Base-by-base conservation (phyloP, 2,113 vertebrate species). In the Pluvianellus socialis region DNA sequence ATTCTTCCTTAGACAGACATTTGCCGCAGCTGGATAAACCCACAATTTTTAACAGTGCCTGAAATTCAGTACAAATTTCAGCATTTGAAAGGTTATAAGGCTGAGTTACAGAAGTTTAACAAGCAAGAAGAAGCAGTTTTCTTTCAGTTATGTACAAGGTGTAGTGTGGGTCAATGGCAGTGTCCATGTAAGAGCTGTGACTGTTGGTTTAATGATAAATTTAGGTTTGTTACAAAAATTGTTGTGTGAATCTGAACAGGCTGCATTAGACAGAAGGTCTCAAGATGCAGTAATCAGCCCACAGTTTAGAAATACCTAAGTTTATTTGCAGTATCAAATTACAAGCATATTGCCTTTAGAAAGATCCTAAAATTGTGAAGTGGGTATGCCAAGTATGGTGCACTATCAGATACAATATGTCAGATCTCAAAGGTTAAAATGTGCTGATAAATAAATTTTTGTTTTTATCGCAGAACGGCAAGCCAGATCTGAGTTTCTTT, bases 401-500 rank as follows among this genome's bases (percentile, higher is more conserved):
- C 23, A 4, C 22, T 80, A 38, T 40, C 58, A 50, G 27, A 32
- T 58, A 10, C 3, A 50, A 23, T 66, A 63, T 50, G 23, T 65
- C 55, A 67, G 10, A 30, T 80, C 10, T 77, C 53, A 86, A 74
- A 83, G 23, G 26, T 1, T 67, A 28, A 87, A 63, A 68, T 56
- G 18, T 79, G 23, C 52, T 83, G 27, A 92, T 35, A 94, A 86
- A 53, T 59, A 44, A 1, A 5, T 77, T 75, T 95, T 93, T 70
- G 49, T 33, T 98, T 95, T 85, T 91, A 56, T 92, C 26, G 21
- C 97, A 99, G 99, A 97, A 94, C 1, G 96, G 97, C 58, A 88
- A 33, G 40, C 97, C 98, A 42, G 99, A 99, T 84, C n/a, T 96
- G 90, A 98, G 97, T 73, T 99, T 98, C 98, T 99, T 99, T 97